These are phyloP conservation scores for Drosophila cardini DNA, from an alignment of 1,140 invertebrate species.

Conservation along the genomic window DNA sequence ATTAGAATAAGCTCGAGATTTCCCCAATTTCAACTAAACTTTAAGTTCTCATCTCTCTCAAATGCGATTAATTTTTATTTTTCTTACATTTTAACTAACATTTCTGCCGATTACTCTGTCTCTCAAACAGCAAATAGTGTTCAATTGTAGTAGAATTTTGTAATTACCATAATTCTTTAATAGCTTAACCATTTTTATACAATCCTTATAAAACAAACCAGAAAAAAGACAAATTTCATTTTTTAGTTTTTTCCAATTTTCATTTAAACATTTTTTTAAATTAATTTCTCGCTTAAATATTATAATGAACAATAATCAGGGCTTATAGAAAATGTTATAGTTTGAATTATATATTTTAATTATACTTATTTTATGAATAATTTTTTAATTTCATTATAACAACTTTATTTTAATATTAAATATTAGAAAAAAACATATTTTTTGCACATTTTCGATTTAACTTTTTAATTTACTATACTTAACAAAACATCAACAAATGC, in stretches of 20 bases:
- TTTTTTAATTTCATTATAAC: slow-evolving; percentile 2
- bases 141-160: slow-evolving; percentile 72
- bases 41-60: slow-evolving; percentile 10
- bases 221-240: slow-evolving; percentile 51
- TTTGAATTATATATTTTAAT: slow-evolving; percentile 46
- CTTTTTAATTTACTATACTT: slow-evolving; percentile 35
- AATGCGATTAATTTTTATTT: not conserved
- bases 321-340: slow-evolving; percentile 74
- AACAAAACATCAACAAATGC: slow-evolving; percentile 42
- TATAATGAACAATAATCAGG: slow-evolving; percentile 57
- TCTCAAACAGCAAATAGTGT: slow-evolving; percentile 67
- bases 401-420: slow-evolving; percentile 13
- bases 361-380: slow-evolving; percentile 17
- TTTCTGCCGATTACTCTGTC: slow-evolving; percentile 36
- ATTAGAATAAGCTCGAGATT: slow-evolving; percentile 17
- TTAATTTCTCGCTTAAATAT: slow-evolving; percentile 5
- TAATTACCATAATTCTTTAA: slow-evolving; percentile 64
- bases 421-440: slow-evolving; percentile 10
- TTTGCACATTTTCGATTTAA: slow-evolving; percentile 35
- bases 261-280: not conserved
- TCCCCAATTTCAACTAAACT: not conserved
- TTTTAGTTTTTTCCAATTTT: slow-evolving; percentile 28
- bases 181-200: slow-evolving; percentile 66
- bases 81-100: slow-evolving; percentile 3
- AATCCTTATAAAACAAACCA: slow-evolving; percentile 35